Evolutionary conservation across 2,888 invertebrate genomes (phyloP).

Genomic region (Caenorhabditis angaria): DNA sequence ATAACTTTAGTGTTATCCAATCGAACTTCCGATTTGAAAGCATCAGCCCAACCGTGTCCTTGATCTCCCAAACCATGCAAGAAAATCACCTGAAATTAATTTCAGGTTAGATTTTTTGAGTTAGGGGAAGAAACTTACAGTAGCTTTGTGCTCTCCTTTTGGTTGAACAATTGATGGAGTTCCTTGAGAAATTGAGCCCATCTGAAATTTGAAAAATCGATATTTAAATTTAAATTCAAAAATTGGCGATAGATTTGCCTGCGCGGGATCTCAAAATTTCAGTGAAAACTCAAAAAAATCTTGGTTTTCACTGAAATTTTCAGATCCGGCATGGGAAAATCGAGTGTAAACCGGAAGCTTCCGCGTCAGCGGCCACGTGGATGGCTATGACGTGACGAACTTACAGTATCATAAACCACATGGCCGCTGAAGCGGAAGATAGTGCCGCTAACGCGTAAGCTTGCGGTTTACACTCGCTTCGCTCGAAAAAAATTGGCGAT

Average conservation of each 20-base stretch:
- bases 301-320: background rate
- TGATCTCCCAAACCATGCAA: constrained; percentile 71
- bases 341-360: too few species aligned
- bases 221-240: background rate
- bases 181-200: constrained; percentile 19
- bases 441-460: too few species aligned
- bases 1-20: constrained; percentile 58
- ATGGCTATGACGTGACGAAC: background rate
- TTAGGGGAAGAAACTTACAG: constrained; percentile 9
- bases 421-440: too few species aligned
- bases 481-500: too few species aligned
- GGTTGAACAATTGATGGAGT: constrained; percentile 27
- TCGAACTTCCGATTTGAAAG: constrained; percentile 50
- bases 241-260: too few species aligned
- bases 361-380: too few species aligned
- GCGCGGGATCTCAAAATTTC: too few species aligned
- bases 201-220: constrained; percentile 7
- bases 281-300: too few species aligned
- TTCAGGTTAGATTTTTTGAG: background rate
- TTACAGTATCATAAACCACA: too few species aligned
- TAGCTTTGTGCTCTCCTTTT: constrained; percentile 10
- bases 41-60: constrained; percentile 70
- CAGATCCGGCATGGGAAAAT: too few species aligned
- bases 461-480: too few species aligned
- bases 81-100: constrained; percentile 65